These are phyloP conservation scores for Sus scrofa DNA, from an alignment of 2,113 vertebrate genomes.

Conservation along the genomic window T2T-Sscrofa CM000814.6:117387501-117388000, in stretches of 20 bases:
- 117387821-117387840: slow-evolving; percentile 32
- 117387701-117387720: not conserved
- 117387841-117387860: slow-evolving; percentile 18
- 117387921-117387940: not conserved
- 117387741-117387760: not conserved
- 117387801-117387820: not conserved
- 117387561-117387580: not conserved
- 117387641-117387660: not conserved
- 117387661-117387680: slow-evolving; percentile 23
- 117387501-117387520: not conserved
- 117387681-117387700: not conserved
- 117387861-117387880: slow-evolving; percentile 24
- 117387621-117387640: not conserved
- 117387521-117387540: not conserved
- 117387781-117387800: slow-evolving; percentile 47
- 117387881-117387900: not conserved
- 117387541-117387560: not conserved
- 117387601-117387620: not conserved
- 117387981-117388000: not conserved
- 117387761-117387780: not conserved
- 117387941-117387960: not conserved
- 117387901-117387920: not conserved
- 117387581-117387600: not conserved
- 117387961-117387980: not conserved
- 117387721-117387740: not conserved